Conservation (phyloP, 2,888 invertebrate genomes). For the Cotesia congregata region DNA sequence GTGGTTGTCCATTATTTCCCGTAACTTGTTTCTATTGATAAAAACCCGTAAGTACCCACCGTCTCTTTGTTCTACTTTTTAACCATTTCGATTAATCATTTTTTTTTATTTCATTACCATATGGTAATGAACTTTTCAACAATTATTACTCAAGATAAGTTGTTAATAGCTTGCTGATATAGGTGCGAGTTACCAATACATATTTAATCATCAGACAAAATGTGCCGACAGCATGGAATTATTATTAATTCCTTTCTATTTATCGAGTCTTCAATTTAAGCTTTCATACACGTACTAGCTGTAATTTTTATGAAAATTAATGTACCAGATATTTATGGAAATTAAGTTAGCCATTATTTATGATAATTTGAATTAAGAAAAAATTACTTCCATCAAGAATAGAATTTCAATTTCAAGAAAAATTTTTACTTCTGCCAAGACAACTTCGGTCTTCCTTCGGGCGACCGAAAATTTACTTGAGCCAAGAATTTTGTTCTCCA, state of each 20-base stretch:
- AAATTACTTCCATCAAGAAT: too few relatives aligned
- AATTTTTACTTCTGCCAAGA: too few relatives aligned
- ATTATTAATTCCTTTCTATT: background rate
- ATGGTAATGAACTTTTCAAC: background rate
- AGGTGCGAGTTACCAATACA: background rate
- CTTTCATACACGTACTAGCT: background rate
- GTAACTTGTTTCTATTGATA: background rate
- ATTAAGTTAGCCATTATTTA: too few relatives aligned
- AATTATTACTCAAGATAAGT: background rate
- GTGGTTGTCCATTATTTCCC: background rate
- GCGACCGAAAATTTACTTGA: too few relatives aligned
- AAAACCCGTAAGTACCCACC: background rate
- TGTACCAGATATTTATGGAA: too few relatives aligned
- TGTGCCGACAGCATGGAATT: background rate
- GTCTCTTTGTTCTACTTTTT: background rate
- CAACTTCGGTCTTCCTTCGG: too few relatives aligned
- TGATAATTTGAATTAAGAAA: too few relatives aligned
- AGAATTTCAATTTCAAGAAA: too few relatives aligned
- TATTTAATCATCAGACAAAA: background rate
- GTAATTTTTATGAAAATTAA: background rate
- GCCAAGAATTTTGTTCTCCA: too few relatives aligned
- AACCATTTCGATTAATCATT: background rate
- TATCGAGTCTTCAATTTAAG: background rate
- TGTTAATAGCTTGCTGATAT: background rate
- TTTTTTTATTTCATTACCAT: background rate